Base-by-base conservation (phyloP, 2,797 vertebrate species). In the Sebastes cheni region DNA sequence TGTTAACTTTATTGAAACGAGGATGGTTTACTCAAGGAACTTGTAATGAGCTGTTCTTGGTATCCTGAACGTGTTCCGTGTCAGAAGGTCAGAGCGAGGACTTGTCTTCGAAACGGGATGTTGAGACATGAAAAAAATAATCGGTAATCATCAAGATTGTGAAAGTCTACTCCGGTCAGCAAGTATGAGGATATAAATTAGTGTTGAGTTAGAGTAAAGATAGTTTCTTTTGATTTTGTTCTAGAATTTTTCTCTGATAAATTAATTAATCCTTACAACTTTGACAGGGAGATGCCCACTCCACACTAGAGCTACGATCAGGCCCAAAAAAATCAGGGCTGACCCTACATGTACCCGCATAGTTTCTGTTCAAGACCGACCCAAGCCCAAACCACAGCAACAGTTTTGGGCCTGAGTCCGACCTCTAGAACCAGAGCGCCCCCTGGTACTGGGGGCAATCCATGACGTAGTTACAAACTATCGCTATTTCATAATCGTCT, bases 11-110 rank as follows among this genome's bases (percentile, higher is more conserved):
- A 73, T 59, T 81, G 52, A 78, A 70, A 70, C 18, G 16, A 6
- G 60, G 30, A 70, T 8, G 71, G 79, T 88, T 89, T 88, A 86
- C 75, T 80, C n/a, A 77, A 67, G n/a, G 60, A 56, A 27, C 72
- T 20, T 67, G 56, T 73, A 81, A 80, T 67, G 23, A 81, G 67
- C 67, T 89, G 58, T 85, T 87, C 69, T 80, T 71, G 67, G 69
- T 85, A 72, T 85, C 72, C 74, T 77, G 25, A 62, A 71, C 11
- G 18, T 72, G 73, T 25, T 78, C 25, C 12, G 74, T 65, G 61
- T 83, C 75, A 62, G 32, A 77, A 71, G 68, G 75, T 84, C 32
- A 84, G 54, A 20, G 32, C 11, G 36, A 36, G 27, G 39, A 12
- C 27, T 67, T 0, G 0, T 25, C 42, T 52, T 55, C 36, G 0